A percentile compares a stretch with the other conserved stretches of the same genome.
Evolutionary conservation across 2,797 vertebrate genomes (phyloP).

Genomic region (Cyprinodon diabolis): DNA sequence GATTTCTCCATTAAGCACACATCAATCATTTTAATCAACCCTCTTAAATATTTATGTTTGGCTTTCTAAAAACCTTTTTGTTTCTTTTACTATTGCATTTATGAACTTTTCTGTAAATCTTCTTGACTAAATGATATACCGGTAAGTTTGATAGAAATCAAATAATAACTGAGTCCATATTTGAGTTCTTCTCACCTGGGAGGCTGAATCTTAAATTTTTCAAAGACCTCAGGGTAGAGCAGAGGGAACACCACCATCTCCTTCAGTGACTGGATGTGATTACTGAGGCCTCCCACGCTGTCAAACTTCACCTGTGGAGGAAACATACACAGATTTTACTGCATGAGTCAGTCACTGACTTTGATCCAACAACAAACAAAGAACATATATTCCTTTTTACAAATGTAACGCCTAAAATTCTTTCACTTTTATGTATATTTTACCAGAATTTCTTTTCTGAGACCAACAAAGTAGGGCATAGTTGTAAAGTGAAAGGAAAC

Average conservation of each 20-base stretch:
- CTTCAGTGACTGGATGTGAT: slow-evolving; percentile 96
- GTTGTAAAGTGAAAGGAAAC: background rate
- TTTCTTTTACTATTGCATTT: background rate
- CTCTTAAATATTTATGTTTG: too few relatives aligned
- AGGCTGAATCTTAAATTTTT: slow-evolving; percentile 98
- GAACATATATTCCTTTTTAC: background rate
- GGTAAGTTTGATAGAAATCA: background rate
- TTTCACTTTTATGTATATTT: background rate
- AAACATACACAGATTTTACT: background rate
- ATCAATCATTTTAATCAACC: too few relatives aligned
- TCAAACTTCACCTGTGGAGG: slow-evolving; percentile 90
- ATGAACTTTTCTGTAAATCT: background rate
- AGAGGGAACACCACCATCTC: slow-evolving; percentile 99
- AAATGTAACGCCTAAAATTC: background rate
- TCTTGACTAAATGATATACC: background rate
- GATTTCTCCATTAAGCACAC: background rate
- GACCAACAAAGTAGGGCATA: background rate
- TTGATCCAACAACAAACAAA: background rate
- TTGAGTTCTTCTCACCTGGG: slow-evolving; percentile 84
- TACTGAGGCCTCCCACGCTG: slow-evolving; percentile 92
- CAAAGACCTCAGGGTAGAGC: slow-evolving; percentile 97
- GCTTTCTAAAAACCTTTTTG: too few relatives aligned
- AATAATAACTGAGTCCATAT: background rate
- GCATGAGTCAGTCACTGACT: background rate
- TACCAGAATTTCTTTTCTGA: background rate